These are phyloP conservation scores for Plecotus auritus DNA, from an alignment of 2,113 vertebrate genomes.

Conservation along the genomic window DNA sequence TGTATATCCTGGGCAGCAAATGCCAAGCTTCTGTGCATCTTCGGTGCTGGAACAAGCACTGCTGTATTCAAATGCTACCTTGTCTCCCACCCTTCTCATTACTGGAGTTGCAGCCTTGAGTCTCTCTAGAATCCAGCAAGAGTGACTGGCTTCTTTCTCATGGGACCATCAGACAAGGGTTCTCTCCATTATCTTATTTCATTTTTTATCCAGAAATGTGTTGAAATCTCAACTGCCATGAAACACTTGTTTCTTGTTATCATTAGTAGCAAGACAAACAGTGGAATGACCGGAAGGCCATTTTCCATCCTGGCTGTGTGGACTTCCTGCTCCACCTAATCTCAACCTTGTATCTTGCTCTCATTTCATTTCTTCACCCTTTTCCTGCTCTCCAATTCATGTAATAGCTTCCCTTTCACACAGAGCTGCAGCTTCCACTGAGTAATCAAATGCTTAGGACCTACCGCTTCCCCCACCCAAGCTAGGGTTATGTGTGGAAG, in stretches of 20 bases:
- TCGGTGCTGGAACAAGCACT: not conserved
- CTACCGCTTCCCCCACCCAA: fast-evolving
- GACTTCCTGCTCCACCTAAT: not conserved
- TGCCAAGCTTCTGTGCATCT: no score
- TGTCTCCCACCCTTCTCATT: fast-evolving
- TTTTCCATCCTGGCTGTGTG: no score
- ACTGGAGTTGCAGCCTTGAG: not conserved
- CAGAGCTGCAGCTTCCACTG: no score
- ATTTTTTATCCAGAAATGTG: not conserved
- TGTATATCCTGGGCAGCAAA: no score
- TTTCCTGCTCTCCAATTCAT: not conserved
- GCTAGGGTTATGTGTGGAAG: not conserved
- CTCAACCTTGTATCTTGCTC: not conserved
- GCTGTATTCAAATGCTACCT: not conserved
- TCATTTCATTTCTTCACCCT: not conserved
- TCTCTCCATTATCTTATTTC: not conserved
- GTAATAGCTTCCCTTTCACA: not conserved
- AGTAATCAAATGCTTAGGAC: not conserved
- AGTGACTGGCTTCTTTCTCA: not conserved
- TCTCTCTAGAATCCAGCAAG: not conserved
- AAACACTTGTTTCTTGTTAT: not conserved
- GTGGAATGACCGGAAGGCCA: not conserved
- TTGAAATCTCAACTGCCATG: not conserved
- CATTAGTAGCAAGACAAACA: not conserved
- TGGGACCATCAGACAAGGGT: not conserved